phyloP scores from a whole-genome alignment of 1,140 invertebrate species.

The Diorhabda carinulata region DNA sequence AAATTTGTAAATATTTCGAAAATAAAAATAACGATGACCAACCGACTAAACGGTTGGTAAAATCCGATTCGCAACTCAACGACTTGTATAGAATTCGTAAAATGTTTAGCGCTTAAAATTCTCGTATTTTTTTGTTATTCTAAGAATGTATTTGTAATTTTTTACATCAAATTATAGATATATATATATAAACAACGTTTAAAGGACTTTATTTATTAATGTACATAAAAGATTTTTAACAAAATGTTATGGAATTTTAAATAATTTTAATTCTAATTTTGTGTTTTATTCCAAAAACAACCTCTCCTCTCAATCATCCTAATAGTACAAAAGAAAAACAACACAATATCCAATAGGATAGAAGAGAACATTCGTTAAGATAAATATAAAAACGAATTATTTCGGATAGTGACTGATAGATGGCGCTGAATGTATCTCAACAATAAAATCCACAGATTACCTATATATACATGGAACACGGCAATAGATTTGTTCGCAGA shows the following conservation, averaged over 20 bases:
- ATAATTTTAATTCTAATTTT: background rate
- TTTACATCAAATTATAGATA: too few species aligned
- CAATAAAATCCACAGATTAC: too few species aligned
- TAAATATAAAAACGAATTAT: too few species aligned
- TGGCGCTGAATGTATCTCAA: too few species aligned
- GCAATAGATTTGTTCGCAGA: too few species aligned
- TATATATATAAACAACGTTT: background rate
- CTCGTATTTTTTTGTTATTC: background rate
- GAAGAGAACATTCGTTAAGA: too few species aligned
- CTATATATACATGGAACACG: too few species aligned
- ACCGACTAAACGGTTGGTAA: background rate
- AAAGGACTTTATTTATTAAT: constrained; percentile 6
- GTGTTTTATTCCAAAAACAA: background rate
- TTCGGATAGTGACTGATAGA: too few species aligned
- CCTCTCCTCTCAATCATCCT: too few species aligned
- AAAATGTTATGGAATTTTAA: constrained; percentile 7
- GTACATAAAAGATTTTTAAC: constrained; percentile 1
- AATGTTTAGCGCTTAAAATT: constrained; percentile 14
- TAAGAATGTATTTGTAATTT: background rate
- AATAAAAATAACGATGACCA: constrained; percentile 31
- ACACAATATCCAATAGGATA: too few species aligned
- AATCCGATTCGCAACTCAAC: constrained; percentile 16
- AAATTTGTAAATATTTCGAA: constrained; percentile 61
- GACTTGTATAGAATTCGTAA: constrained; percentile 18
- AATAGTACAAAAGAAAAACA: too few species aligned